A percentile compares a stretch with the other conserved stretches of the same genome.
phyloP scores from a whole-genome alignment of 2,797 vertebrate species.

The Labeo calbasu region DNA sequence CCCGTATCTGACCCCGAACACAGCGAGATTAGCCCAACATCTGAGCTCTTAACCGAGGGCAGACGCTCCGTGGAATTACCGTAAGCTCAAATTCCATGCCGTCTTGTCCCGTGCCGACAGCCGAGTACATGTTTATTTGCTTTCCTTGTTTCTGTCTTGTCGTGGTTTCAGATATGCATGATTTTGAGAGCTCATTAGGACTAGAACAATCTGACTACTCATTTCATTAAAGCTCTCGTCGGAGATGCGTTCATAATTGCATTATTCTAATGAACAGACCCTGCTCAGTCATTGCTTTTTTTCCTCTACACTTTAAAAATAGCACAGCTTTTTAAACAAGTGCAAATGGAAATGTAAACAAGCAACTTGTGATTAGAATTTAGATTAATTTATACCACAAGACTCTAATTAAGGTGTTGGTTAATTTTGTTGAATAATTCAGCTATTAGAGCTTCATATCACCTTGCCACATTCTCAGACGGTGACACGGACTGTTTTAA shows the following conservation, averaged over 20 bases:
- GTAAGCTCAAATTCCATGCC: slow-evolving; percentile 5
- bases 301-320: background rate
- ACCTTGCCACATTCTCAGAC: background rate
- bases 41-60: slow-evolving; percentile 13
- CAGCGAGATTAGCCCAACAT: background rate
- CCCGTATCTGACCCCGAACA: slow-evolving; percentile 5
- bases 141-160: background rate
- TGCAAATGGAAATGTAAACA: background rate
- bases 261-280: slow-evolving; percentile 42
- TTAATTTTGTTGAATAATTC: background rate
- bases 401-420: background rate
- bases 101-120: background rate
- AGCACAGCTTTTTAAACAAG: background rate
- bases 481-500: background rate
- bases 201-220: background rate
- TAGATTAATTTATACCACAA: background rate
- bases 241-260: slow-evolving; percentile 43
- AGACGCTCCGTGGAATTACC: background rate
- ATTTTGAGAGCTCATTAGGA: slow-evolving; percentile 29
- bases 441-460: background rate
- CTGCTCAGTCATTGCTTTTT: background rate
- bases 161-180: slow-evolving; percentile 7
- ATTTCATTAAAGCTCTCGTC: slow-evolving; percentile 22
- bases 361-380: background rate
- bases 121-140: background rate